These are phyloP conservation scores for Brachypalpus laphriformis DNA, from an alignment of 2,888 invertebrate species.

Conservation along the genomic window DNA sequence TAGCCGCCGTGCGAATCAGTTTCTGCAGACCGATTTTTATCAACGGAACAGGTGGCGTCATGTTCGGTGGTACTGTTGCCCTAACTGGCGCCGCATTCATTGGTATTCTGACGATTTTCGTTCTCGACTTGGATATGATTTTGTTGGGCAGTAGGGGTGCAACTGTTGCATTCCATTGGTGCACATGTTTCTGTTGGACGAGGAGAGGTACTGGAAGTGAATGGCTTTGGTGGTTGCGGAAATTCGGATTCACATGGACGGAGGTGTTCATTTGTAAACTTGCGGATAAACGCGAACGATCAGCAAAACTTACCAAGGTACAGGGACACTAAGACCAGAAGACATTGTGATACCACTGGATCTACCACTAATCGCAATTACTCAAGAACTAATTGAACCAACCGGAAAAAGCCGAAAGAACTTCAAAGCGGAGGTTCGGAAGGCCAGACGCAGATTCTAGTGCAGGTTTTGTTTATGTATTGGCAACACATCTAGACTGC, in stretches of 20 bases:
- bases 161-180: constrained; percentile 68
- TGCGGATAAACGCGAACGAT: too few species aligned
- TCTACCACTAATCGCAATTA: too few species aligned
- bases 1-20: constrained; percentile 76
- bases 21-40: constrained; percentile 80
- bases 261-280: constrained; percentile 67
- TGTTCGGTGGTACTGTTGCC: neutral
- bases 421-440: too few species aligned
- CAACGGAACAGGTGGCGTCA: constrained; percentile 75
- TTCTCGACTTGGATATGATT: constrained; percentile 81
- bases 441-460: too few species aligned
- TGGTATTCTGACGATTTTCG: constrained; percentile 80
- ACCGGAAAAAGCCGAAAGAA: too few species aligned
- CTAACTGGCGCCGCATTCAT: constrained; percentile 9
- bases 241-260: constrained; percentile 84
- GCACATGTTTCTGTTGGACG: constrained; percentile 45
- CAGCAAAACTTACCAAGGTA: too few species aligned
- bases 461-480: too few species aligned
- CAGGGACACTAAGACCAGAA: too few species aligned
- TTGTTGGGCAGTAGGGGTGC: constrained; percentile 75
- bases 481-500: too few species aligned
- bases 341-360: too few species aligned
- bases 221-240: constrained; percentile 77
- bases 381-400: too few species aligned
- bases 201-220: constrained; percentile 34